phyloP scores from a whole-genome alignment of 1,140 invertebrate genomes.

The Pseudomyrmex dendroicus region DNA sequence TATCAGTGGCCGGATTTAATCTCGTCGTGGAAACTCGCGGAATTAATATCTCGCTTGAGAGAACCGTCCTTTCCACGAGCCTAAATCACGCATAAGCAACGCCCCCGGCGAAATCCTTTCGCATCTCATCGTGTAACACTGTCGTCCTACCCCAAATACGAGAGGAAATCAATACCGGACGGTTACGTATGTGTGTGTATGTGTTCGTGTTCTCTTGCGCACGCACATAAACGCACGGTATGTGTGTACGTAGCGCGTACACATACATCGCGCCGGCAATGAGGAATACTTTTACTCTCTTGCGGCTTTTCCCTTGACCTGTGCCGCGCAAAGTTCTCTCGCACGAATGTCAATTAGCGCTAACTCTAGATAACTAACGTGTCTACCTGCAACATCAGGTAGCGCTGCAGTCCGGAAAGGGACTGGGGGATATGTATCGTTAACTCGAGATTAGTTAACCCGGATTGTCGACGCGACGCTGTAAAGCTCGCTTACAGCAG shows the following conservation, averaged over 20 bases:
- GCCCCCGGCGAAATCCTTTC: slow-evolving; percentile 52
- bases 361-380: slow-evolving; percentile 8
- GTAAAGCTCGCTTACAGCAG: not conserved
- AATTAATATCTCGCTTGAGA: slow-evolving; percentile 48
- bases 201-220: not conserved
- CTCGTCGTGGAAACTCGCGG: slow-evolving; percentile 3
- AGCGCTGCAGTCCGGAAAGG: not conserved
- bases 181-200: not conserved
- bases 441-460: slow-evolving; percentile 26
- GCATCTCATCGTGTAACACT: slow-evolving; percentile 67
- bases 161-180: slow-evolving; percentile 74
- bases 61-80: not conserved
- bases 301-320: not conserved
- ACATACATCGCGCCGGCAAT: not conserved
- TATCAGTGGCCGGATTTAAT: slow-evolving; percentile 30
- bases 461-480: slow-evolving; percentile 1
- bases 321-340: not conserved
- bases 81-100: slow-evolving; percentile 51
- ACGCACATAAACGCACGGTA: not conserved
- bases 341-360: not conserved
- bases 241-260: not conserved
- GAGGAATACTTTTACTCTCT: slow-evolving; percentile 34
- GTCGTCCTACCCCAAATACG: slow-evolving; percentile 77
- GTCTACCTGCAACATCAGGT: not conserved
- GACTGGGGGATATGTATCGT: not conserved